Base-by-base conservation (phyloP, 2,797 vertebrate genomes). In the Nyctalus aviator region DNA sequence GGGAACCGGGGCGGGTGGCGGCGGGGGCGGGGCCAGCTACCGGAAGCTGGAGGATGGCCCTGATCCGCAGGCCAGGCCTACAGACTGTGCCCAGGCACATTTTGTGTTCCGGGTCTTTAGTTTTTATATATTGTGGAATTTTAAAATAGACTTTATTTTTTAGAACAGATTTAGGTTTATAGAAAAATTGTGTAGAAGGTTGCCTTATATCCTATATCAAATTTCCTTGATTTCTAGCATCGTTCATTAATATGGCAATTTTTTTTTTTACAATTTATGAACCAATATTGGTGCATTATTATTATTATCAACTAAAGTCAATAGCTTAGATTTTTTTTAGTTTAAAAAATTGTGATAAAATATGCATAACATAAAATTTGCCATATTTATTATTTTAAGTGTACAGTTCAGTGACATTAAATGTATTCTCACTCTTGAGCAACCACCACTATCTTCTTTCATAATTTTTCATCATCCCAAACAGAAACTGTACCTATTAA, bases 81-180 rank as follows among this genome's bases (percentile, higher is more conserved):
- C 25, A 30, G 12, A 59, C 25, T 4, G 4, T 57, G 5, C 23
- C 23, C 57, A 27, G 1, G 9, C 55, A 59, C 57, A 59, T 59
- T 59, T 59, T 13, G 5, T 59, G 25, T 11, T 0, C 25, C 2
- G 12, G 25, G 27, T 12, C 27, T 62, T 12, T 62, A 62, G 27
- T 83, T 83, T 66, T 66, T 66, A 64, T 32, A 48, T 66, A 32
- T 55, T 77, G 50, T 66, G 79, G 41, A 32, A 48, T 64, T 83
- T 83, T 83, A 30, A 48, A 83, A 83, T 68, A 53, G 50, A 57
- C 37, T 50, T 93, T 57, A 41, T 41, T 84, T 90, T 82, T 86
- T 66, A 91, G 73, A 84, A 84, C 14, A 85, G 11, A 82, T 91
- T 82, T 91, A 94, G 41, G 50, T 78, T 82, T 75, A 37, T 7